These are phyloP conservation scores for Oreonectes daqikongensis DNA, from an alignment of 2,797 vertebrate genomes.

Conservation along the genomic window DNA sequence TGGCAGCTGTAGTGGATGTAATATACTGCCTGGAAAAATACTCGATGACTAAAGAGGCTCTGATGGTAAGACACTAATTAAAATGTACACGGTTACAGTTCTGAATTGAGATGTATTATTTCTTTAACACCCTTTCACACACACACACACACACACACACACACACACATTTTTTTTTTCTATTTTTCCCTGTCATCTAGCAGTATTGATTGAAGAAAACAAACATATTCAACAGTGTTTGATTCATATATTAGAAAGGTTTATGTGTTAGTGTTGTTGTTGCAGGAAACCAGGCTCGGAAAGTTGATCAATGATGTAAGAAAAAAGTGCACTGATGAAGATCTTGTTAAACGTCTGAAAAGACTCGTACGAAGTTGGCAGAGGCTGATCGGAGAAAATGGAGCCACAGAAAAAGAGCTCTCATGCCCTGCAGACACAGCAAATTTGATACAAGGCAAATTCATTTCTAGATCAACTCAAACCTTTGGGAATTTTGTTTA, in stretches of 20 bases:
- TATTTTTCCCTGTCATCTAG: no score
- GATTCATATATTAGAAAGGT: not conserved
- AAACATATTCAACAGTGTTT: not conserved
- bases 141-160: no score
- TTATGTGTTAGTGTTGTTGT: slow-evolving; percentile 36
- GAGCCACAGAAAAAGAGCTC: slow-evolving; percentile 75
- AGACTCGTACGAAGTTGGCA: slow-evolving; percentile 92
- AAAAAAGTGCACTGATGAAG: slow-evolving; percentile 92
- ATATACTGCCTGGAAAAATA: slow-evolving; percentile 96
- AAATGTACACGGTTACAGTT: no score
- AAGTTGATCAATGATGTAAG: slow-evolving; percentile 95
- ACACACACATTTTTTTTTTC: no score
- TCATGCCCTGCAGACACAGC: slow-evolving; percentile 79
- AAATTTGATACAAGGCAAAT: slow-evolving; percentile 69
- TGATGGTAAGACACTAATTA: slow-evolving; percentile 79
- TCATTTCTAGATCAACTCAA: slow-evolving; percentile 61
- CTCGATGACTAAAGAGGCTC: slow-evolving; percentile 96
- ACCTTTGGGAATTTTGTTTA: slow-evolving; percentile 79
- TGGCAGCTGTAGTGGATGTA: slow-evolving; percentile 93
- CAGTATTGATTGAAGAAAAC: no score
- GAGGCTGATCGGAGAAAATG: slow-evolving; percentile 85
- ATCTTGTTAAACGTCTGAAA: slow-evolving; percentile 92
- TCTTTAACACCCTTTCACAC: no score
- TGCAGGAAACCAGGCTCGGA: slow-evolving; percentile 91
- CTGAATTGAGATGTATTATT: no score